phyloP scores from a whole-genome alignment of 1,140 invertebrate genomes.

The Lepeophtheirus salmonis region DNA sequence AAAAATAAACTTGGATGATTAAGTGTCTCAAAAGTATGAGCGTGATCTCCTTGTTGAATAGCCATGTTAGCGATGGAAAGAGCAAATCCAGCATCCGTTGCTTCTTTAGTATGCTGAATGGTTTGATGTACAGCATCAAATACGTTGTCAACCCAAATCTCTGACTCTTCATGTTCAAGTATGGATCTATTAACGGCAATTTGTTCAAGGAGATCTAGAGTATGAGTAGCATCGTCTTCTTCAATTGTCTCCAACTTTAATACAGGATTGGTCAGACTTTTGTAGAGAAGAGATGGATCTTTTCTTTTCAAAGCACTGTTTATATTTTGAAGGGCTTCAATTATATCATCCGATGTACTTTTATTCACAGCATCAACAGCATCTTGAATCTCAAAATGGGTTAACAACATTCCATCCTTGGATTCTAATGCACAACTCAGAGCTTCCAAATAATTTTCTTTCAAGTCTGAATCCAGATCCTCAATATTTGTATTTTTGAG shows the following conservation, averaged over 20 bases:
- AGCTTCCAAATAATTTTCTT: slow-evolving; percentile 37
- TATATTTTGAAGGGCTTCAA: background rate
- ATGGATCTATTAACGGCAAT: background rate
- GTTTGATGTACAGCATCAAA: background rate
- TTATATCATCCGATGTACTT: background rate
- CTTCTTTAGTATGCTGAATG: background rate
- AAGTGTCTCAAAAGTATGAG: background rate
- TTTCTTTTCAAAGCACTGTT: background rate
- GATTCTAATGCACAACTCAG: slow-evolving; percentile 32
- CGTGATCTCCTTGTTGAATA: background rate
- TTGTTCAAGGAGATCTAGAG: background rate
- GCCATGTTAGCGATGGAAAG: slow-evolving; percentile 5
- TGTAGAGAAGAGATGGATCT: background rate
- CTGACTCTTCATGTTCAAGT: background rate
- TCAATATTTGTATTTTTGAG: slow-evolving; percentile 22
- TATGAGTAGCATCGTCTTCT: slow-evolving; percentile 2
- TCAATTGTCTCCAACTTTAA: background rate
- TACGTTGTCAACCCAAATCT: background rate
- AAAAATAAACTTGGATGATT: background rate
- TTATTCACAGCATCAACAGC: slow-evolving; percentile 44
- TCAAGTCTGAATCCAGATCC: slow-evolving; percentile 32
- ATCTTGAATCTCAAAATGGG: slow-evolving; percentile 46
- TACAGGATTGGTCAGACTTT: background rate
- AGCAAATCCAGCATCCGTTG: background rate
- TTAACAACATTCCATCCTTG: slow-evolving; percentile 40